These are phyloP conservation scores for Cyaniris semiargus DNA, from an alignment of 2,888 invertebrate species.

Conservation along the genomic window DNA sequence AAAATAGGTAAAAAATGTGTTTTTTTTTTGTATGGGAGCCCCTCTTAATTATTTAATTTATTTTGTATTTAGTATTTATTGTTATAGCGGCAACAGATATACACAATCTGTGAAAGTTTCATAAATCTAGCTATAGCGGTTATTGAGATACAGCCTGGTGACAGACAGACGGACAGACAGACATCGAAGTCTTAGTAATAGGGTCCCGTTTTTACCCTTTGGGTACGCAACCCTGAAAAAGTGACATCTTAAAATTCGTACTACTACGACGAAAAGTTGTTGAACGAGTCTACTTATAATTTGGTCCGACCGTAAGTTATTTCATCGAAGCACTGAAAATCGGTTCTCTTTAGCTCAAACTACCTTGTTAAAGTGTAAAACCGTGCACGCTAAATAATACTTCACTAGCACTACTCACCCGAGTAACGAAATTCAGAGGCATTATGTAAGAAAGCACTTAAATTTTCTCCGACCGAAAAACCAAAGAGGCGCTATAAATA, in stretches of 20 bases:
- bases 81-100: too few relatives aligned
- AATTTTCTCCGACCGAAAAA: constrained; percentile 54
- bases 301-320: neutral
- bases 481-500: constrained; percentile 54
- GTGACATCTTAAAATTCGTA: neutral
- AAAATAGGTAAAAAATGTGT: too few relatives aligned
- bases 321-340: neutral
- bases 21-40: too few relatives aligned
- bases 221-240: too few relatives aligned
- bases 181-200: too few relatives aligned
- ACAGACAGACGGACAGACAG: too few relatives aligned
- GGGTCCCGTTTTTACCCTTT: too few relatives aligned
- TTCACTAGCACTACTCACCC: constrained; percentile 27
- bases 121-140: too few relatives aligned
- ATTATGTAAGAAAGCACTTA: constrained; percentile 49
- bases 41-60: too few relatives aligned
- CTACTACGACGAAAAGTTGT: neutral
- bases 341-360: constrained; percentile 5
- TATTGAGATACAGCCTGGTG: too few relatives aligned
- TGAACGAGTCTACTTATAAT: neutral
- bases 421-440: constrained; percentile 35
- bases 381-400: constrained; percentile 28
- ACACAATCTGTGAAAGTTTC: too few relatives aligned
- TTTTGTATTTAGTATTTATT: too few relatives aligned
- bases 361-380: constrained; percentile 24